Conservation (phyloP, 2,797 vertebrate genomes). For the Perodicticus potto region DNA sequence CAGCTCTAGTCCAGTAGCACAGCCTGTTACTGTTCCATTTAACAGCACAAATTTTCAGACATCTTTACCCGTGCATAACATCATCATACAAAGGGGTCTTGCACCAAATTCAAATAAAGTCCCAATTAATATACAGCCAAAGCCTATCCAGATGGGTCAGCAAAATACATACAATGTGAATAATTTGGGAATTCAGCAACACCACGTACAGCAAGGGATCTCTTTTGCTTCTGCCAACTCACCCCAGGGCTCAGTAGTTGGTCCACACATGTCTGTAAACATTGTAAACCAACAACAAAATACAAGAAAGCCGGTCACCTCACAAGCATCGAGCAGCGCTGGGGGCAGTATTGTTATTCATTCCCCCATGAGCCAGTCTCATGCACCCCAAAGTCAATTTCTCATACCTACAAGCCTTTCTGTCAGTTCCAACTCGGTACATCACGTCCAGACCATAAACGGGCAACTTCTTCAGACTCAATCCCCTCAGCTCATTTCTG, state of each 20-base stretch:
- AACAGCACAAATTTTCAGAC: slow-evolving; percentile 94
- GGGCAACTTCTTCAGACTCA: slow-evolving; percentile 92
- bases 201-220: slow-evolving; percentile 90
- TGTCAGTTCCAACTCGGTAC: slow-evolving; percentile 91
- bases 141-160: slow-evolving; percentile 94
- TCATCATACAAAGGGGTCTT: slow-evolving; percentile 98
- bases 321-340: slow-evolving; percentile 89
- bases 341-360: slow-evolving; percentile 94
- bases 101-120: slow-evolving; percentile 94
- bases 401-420: slow-evolving; percentile 94
- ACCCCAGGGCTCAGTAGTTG: slow-evolving; percentile 90
- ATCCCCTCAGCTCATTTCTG: slow-evolving; percentile 88
- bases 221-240: slow-evolving; percentile 93
- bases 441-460: slow-evolving; percentile 94
- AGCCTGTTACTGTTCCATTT: slow-evolving; percentile 95
- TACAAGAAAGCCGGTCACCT: slow-evolving; percentile 88
- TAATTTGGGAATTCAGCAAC: slow-evolving; percentile 93
- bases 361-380: slow-evolving; percentile 94
- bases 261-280: slow-evolving; percentile 91
- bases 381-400: slow-evolving; percentile 94
- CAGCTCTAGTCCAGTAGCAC: slow-evolving; percentile 93
- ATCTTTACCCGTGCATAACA: slow-evolving; percentile 96
- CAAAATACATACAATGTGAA: slow-evolving; percentile 95
- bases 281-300: slow-evolving; percentile 91
- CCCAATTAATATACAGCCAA: slow-evolving; percentile 96